phyloP scores from a whole-genome alignment of 2,113 vertebrate species.

The Nyctibius bracteatus region DNA sequence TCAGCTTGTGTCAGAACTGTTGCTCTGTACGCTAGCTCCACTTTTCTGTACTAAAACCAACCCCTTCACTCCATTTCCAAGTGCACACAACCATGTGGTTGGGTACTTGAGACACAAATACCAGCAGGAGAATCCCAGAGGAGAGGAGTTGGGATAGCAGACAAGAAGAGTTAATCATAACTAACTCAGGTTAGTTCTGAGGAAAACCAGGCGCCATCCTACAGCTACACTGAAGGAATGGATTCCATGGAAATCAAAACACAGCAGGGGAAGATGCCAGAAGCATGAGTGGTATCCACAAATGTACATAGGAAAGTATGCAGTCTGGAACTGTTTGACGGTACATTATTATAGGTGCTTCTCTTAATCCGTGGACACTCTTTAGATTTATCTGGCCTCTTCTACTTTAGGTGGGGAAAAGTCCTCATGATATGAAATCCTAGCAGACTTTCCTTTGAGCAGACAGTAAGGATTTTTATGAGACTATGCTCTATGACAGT shows the following conservation, averaged over 20 bases:
- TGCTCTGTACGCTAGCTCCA: neutral
- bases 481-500: neutral
- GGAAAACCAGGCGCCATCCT: neutral
- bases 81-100: neutral
- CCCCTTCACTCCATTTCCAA: neutral
- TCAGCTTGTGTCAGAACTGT: neutral
- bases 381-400: neutral
- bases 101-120: neutral
- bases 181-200: neutral
- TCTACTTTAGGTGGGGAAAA: neutral
- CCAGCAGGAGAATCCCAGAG: neutral
- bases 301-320: neutral
- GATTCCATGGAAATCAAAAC: neutral
- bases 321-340: neutral
- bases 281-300: neutral
- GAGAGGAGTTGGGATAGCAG: neutral
- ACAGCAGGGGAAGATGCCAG: neutral
- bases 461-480: neutral
- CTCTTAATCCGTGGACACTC: neutral
- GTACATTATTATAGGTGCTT: neutral
- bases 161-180: neutral
- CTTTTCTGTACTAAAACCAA: neutral
- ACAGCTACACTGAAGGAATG: neutral
- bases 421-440: neutral
- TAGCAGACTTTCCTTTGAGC: neutral